Evolutionary conservation across 2,113 vertebrate genomes (phyloP).

Genomic region (Theropithecus gelada): DNA sequence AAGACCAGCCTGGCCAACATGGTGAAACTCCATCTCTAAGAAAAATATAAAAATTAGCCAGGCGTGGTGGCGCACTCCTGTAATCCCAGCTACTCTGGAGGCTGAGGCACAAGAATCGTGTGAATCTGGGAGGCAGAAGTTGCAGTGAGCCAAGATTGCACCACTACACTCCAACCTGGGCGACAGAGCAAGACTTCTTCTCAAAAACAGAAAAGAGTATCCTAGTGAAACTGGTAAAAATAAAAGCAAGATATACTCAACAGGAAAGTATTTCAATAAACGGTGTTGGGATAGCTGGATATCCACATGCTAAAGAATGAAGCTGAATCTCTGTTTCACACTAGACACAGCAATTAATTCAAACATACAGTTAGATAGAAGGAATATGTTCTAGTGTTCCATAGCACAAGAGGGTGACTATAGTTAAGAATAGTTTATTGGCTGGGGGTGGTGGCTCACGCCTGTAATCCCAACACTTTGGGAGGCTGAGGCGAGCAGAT

Average conservation of each 20-base stretch:
- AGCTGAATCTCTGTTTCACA: neutral
- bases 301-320: neutral
- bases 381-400: neutral
- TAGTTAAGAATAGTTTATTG: neutral
- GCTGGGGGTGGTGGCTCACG: too few species aligned
- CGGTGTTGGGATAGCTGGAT: neutral
- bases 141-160: too few species aligned
- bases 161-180: too few species aligned
- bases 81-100: too few species aligned
- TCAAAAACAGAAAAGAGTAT: neutral
- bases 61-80: accelerated
- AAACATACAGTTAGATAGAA: neutral
- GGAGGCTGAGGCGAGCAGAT: too few species aligned
- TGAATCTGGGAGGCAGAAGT: too few species aligned
- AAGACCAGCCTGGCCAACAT: too few species aligned
- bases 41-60: too few species aligned
- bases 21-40: too few species aligned
- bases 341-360: neutral
- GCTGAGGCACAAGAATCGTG: too few species aligned
- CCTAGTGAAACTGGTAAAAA: neutral
- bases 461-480: too few species aligned
- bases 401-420: neutral
- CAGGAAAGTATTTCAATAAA: neutral
- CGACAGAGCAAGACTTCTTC: too few species aligned
- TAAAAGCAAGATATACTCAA: neutral